A percentile compares a stretch with the other conserved stretches of the same genome.
These are phyloP conservation scores for Aspidiotus destructor DNA, from an alignment of 2,888 invertebrate genomes.

Conservation along the genomic window DNA sequence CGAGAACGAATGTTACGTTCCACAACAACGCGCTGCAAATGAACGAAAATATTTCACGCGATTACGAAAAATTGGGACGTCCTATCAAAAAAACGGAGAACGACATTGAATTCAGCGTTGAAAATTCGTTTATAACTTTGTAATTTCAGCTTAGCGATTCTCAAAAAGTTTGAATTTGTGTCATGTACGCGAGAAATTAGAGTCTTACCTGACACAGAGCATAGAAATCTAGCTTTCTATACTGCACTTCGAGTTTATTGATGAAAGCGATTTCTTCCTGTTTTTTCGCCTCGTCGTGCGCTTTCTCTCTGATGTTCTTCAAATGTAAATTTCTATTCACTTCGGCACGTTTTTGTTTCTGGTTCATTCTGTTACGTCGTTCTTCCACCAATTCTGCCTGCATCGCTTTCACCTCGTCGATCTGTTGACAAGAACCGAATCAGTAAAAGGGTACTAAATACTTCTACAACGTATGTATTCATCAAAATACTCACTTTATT, in stretches of 20 bases:
- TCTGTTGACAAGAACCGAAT: conserved; percentile 40
- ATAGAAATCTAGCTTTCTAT: conserved; percentile 82
- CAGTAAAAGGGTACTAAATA: too few species aligned
- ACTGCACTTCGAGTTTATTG: conserved; percentile 88
- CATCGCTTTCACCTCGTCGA: conserved; percentile 57
- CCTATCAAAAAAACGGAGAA: too few species aligned
- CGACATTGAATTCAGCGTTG: too few species aligned
- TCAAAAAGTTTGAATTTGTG: too few species aligned
- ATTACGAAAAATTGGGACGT: too few species aligned
- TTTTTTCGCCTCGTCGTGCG: conserved; percentile 95
- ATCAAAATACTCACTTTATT: conserved; percentile 54
- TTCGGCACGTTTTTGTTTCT: conserved; percentile 70
- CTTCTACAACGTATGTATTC: too few species aligned
- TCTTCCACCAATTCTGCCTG: conserved; percentile 79
- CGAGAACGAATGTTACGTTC: too few species aligned
- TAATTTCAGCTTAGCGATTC: too few species aligned
- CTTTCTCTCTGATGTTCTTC: conserved; percentile 79
- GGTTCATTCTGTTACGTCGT: conserved; percentile 55
- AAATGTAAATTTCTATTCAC: conserved; percentile 78
- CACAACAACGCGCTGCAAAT: too few species aligned
- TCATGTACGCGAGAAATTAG: too few species aligned
- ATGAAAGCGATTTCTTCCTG: conserved; percentile 95
- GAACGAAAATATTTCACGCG: too few species aligned
- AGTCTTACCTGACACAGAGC: conserved; percentile 66
- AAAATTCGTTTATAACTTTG: too few species aligned